A percentile compares a stretch with the other conserved stretches of the same genome.
Conservation (phyloP, 2,888 invertebrate species). For the Pterostichus niger region DNA sequence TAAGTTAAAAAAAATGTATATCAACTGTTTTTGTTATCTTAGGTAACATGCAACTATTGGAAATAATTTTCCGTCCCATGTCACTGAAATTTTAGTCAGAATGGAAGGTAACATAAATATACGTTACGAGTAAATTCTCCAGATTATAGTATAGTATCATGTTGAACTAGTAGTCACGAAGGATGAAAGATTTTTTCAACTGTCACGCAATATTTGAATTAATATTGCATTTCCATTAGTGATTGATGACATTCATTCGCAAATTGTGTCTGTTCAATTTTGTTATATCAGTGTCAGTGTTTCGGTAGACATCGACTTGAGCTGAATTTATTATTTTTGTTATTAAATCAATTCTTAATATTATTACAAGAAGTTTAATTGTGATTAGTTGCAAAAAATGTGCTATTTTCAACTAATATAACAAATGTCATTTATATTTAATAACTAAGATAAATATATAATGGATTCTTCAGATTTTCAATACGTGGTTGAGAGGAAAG, state of each 20-base stretch:
- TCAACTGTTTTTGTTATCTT: slow-evolving; percentile 10
- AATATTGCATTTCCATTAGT: slow-evolving; percentile 59
- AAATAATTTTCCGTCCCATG: slow-evolving; percentile 12
- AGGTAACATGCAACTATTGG: slow-evolving; percentile 5
- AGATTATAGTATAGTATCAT: slow-evolving; percentile 54
- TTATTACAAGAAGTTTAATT: too few species aligned
- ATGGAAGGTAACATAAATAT: slow-evolving; percentile 53
- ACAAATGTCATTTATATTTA: not conserved
- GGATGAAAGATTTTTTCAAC: slow-evolving; percentile 17
- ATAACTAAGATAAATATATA: slow-evolving; percentile 7
- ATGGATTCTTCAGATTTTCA: slow-evolving; percentile 72
- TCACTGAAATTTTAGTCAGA: slow-evolving; percentile 46
- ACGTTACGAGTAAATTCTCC: not conserved
- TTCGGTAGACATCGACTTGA: slow-evolving; percentile 1
- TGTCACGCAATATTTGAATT: slow-evolving; percentile 59
- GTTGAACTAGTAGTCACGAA: slow-evolving; percentile 51
- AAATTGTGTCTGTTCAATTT: slow-evolving; percentile 25
- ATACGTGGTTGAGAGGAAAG: slow-evolving; percentile 74
- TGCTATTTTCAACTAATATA: not conserved
- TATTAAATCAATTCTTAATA: too few species aligned
- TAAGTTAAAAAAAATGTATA: too few species aligned
- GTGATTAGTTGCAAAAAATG: too few species aligned
- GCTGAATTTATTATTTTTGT: not conserved
- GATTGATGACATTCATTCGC: slow-evolving; percentile 52
- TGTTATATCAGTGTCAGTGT: slow-evolving; percentile 24